Evolutionary conservation across 2,113 vertebrate species (phyloP), one percentile per base, ranked within the genome.

Genomic region (western clawed frog (Xenopus tropicalis)): DNA sequence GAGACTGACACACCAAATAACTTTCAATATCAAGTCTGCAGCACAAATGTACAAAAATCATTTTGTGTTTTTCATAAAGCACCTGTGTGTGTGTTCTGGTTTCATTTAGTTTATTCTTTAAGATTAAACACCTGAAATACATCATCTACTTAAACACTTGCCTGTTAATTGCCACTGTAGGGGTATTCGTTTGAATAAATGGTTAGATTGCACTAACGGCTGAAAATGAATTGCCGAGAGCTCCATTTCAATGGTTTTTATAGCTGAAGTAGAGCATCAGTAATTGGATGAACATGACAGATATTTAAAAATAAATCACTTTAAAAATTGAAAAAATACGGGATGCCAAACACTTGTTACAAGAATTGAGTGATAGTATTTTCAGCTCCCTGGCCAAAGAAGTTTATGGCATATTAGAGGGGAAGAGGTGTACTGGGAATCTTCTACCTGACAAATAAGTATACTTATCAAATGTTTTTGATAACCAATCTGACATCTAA

Each of bases 251-350:
- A 63, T 66, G 78, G 67, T 65, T 71, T 82, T 69, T 77, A 29
- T 25, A 77, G 3, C 76, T 82, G 82, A 86, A 84, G 67, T 82
- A 86, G 82, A 84, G 82, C 85, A 85, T 81, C 78, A 84, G 25
- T 84, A 85, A 87, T 71, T 79, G 80, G 78, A 17, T 78, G 71
- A 86, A 82, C 74, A 84, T 82, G 84, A 84, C 79, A 88, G 73
- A 80, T 82, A 84, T 86, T 88, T 86, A 79, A 86, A 86, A 88
- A 86, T 83, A 87, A 86, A 85, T 84, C 83, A 70, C 64, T 79
- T 77, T 76, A 80, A 84, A 80, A 66, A 65, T 37, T 37, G 29
- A 24, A 1, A 69, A 75, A 74, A 52, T 64, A 0, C 20, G 61
- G 61, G 85, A 80, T 51, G 11, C 20, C 61, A 58, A 12, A 51